Base-by-base conservation (phyloP, 2,888 invertebrate genomes). In the Seira musarum region DNA sequence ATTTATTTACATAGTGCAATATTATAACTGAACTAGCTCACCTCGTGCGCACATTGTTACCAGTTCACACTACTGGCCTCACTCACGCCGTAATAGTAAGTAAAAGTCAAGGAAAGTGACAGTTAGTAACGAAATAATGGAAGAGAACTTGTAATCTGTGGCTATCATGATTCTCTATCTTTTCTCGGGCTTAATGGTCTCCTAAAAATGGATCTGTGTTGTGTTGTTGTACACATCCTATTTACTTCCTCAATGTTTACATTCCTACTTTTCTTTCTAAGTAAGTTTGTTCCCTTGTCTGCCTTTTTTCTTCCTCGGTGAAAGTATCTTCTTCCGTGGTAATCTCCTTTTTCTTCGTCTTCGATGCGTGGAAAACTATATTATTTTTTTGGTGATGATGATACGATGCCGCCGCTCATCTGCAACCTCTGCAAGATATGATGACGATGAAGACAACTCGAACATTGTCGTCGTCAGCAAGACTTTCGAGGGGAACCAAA, bases 131-230 rank as follows among this genome's bases (percentile, higher is more conserved):
- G 61, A 76, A 69, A 69, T 68, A 76, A 76, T 61, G 75, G 63
- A 63, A 68, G 72, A 35, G 63, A 72, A 78, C 60, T 79, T 79
- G 79, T 79, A 72, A 79, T 79, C 79, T 79, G 79, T 72, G 79
- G 79, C 79, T 79, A 79, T 79, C 79, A 79, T 79, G 79, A 72
- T 79, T 60, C 64, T 63, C 72, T 72, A 79, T 79, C 72, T 79
- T 22, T 49, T 24, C n/a, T n/a, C 40, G 40, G 61, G 66, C 63
- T 78, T 79, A 79, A 79, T 79, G 68, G 79, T 67, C 68, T 67
- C 30, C 60, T 67, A 67, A 72, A 40, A 79, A 72, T 72, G 72
- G 79, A 53, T 77, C 49, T 67, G 25, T 25, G 60, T 65, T n/a
- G n/a, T n/a, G n/a, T n/a, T n/a, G n/a, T n/a, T 67, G 67, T n/a